These are phyloP conservation scores for Meghimatium bilineatum DNA, from an alignment of 2,888 invertebrate genomes.

Conservation along the genomic window DNA sequence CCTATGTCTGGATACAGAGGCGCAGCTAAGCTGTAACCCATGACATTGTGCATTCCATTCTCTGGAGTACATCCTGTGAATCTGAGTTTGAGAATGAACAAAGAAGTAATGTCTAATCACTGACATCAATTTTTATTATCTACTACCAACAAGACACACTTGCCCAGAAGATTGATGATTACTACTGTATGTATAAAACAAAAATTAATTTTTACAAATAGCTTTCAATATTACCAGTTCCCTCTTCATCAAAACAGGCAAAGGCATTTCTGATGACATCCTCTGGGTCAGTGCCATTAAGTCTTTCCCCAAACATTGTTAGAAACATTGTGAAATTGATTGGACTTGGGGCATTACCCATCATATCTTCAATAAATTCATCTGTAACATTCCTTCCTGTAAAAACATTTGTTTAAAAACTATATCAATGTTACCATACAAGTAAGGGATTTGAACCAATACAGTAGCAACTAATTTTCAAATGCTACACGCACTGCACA, in stretches of 20 bases:
- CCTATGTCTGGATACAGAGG: no score
- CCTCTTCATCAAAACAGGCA: conserved; percentile 99
- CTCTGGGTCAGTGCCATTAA: conserved; percentile 99
- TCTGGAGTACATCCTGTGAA: no score
- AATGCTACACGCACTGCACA: no score
- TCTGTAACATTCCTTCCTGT: conserved; percentile 96
- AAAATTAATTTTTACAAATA: not conserved
- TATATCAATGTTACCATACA: not conserved
- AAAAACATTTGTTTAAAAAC: not conserved
- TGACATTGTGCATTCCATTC: no score
- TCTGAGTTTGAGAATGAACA: no score
- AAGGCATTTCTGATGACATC: conserved; percentile 99
- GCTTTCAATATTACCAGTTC: conserved; percentile 81
- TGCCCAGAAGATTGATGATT: not conserved
- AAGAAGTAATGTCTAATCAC: no score
- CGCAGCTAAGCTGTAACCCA: no score
- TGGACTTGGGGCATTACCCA: conserved; percentile 98
- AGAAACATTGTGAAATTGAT: conserved; percentile 99
- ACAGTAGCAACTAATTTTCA: no score
- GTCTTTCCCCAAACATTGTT: conserved; percentile 96
- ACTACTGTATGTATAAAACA: not conserved
- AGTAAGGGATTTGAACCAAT: not conserved
- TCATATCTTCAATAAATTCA: conserved; percentile 97
- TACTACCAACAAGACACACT: not conserved
- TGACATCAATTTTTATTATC: no score